Evolutionary conservation across 1,140 invertebrate species (phyloP).

Genomic region (Nasonia vitripennis): DNA sequence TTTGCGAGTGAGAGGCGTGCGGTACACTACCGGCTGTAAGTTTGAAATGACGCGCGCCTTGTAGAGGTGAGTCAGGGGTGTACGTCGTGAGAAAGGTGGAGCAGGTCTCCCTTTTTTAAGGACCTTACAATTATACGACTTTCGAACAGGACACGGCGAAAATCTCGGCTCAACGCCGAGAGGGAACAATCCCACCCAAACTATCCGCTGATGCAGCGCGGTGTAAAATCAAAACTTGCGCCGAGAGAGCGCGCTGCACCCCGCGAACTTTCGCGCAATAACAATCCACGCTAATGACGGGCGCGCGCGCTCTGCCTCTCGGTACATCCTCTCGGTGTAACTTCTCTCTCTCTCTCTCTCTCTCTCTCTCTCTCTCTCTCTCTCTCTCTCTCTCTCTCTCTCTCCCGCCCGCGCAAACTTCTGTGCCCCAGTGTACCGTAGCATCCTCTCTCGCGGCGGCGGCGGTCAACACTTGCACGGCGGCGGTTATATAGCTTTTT

Average conservation of each 20-base stretch:
- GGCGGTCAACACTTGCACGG: neutral
- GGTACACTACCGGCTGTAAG: neutral
- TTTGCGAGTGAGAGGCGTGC: neutral
- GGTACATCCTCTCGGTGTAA: too few species aligned
- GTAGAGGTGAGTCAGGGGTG: neutral
- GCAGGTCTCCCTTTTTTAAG: too few species aligned
- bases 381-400: too few species aligned
- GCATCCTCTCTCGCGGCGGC: neutral
- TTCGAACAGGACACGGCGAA: neutral
- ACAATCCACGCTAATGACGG: too few species aligned
- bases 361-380: too few species aligned
- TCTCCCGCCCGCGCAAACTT: too few species aligned
- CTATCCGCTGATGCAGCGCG: neutral
- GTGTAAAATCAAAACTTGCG: neutral
- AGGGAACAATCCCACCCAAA: neutral
- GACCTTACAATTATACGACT: too few species aligned
- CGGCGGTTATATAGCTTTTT: neutral
- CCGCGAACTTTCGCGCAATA: too few species aligned
- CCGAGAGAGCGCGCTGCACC: too few species aligned
- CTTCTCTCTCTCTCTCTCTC: too few species aligned
- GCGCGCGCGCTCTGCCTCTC: too few species aligned
- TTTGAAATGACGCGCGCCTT: constrained; percentile 13
- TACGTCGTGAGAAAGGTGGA: neutral
- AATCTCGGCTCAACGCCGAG: neutral
- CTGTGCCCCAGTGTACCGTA: too few species aligned